Conservation (phyloP, 2,888 invertebrate genomes). For the Eupithecia subumbrata region DNA sequence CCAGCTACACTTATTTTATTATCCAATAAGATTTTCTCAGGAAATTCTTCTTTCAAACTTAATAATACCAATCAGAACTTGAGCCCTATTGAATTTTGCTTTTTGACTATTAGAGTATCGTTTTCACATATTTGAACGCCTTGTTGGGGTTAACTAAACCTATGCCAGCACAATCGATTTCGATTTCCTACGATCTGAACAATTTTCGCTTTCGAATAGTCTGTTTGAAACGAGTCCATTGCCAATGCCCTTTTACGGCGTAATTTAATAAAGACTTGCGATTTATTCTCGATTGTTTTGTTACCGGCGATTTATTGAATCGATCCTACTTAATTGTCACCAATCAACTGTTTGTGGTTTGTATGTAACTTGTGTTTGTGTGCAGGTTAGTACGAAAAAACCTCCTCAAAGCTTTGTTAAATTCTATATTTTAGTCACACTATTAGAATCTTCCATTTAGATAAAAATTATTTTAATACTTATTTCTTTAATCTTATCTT, state of each 20-base stretch:
- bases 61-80: background rate
- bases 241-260: constrained; percentile 60
- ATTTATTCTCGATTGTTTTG: constrained; percentile 14
- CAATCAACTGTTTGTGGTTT: constrained; percentile 3
- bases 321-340: constrained; percentile 2
- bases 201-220: constrained; percentile 73
- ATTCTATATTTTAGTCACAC: background rate
- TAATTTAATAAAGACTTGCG: constrained; percentile 50
- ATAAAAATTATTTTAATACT: background rate
- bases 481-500: background rate
- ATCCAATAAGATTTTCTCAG: background rate
- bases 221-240: constrained; percentile 61
- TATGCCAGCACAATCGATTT: constrained; percentile 2
- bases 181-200: constrained; percentile 63
- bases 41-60: background rate
- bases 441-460: background rate
- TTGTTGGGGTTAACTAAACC: background rate
- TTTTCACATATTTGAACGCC: background rate
- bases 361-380: background rate
- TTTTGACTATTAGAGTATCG: background rate
- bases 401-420: background rate
- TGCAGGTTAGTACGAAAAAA: background rate
- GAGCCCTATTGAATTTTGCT: background rate
- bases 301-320: constrained; percentile 16
- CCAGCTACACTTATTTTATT: background rate